Percentiles rank a stretch among this genome's conserved stretches.
Evolutionary conservation across 2,888 invertebrate species (phyloP).

Genomic region (Hemaris fuciformis): DNA sequence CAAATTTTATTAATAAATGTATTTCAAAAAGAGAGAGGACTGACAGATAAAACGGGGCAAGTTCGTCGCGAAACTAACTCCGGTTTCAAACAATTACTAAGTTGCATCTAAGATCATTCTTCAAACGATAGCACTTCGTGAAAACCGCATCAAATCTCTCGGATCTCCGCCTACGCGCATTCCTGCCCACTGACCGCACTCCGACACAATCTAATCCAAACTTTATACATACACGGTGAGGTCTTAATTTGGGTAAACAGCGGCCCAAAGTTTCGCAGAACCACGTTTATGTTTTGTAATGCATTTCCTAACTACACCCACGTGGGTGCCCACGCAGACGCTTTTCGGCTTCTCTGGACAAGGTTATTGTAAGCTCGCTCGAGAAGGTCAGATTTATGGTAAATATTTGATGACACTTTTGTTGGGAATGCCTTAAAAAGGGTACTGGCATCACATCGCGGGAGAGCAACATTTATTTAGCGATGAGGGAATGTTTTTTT

Average conservation of each 20-base stretch:
- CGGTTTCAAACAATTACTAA: too few species aligned
- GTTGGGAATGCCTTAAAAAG: not conserved
- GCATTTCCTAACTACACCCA: conserved; percentile 10
- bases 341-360: not conserved
- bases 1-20: too few species aligned
- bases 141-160: conserved; percentile 3
- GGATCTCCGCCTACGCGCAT: not conserved
- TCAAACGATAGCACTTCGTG: not conserved
- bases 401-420: not conserved
- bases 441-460: not conserved
- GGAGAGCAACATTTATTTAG: not conserved
- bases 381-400: not conserved
- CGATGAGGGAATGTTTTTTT: too few species aligned
- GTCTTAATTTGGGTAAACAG: not conserved
- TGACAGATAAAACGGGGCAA: too few species aligned
- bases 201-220: not conserved
- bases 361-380: not conserved
- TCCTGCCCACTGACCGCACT: not conserved
- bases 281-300: conserved; percentile 1
- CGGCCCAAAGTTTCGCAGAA: not conserved
- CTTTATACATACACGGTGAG: not conserved
- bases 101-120: not conserved
- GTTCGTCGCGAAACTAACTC: too few species aligned
- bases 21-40: too few species aligned
- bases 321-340: not conserved